Percentiles rank a stretch among this genome's conserved stretches.
These are phyloP conservation scores for Drosophila rufa DNA, from an alignment of 1,140 invertebrate species.

Conservation along the genomic window DNA sequence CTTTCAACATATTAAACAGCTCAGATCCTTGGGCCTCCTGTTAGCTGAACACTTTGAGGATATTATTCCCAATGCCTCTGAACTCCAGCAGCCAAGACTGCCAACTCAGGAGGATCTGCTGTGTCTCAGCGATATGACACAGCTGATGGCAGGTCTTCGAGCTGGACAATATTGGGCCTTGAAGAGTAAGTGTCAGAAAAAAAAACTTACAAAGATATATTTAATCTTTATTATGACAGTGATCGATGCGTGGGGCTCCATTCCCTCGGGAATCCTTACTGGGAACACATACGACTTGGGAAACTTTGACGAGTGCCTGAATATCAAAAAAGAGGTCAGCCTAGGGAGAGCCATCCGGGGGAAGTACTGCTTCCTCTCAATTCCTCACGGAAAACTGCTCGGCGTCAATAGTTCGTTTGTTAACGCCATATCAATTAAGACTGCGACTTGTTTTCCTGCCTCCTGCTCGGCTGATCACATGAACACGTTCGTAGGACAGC, in stretches of 20 bases:
- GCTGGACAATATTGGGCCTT: conserved; percentile 17
- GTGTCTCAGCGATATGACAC: conserved; percentile 15
- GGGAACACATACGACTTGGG: conserved; percentile 51
- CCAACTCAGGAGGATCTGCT: conserved; percentile 2
- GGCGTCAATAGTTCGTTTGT: neutral
- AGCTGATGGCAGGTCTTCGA: neutral
- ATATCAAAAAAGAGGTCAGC: conserved; percentile 7
- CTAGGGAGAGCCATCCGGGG: conserved; percentile 22
- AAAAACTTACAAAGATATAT: neutral
- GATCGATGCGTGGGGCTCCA: conserved; percentile 35
- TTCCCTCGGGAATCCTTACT: conserved; percentile 17
- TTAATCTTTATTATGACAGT: conserved; percentile 25
- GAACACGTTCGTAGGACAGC: conserved; percentile 3
- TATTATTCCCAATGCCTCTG: neutral
- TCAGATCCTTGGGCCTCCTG: conserved; percentile 18
- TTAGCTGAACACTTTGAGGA: conserved; percentile 20
- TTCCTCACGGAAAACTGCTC: neutral
- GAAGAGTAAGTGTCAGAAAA: conserved; percentile 26
- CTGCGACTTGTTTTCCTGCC: conserved; percentile 24
- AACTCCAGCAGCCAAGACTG: neutral
- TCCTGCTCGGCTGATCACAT: conserved; percentile 28
- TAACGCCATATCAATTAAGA: neutral
- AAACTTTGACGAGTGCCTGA: conserved; percentile 62
- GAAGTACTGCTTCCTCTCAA: conserved; percentile 46
- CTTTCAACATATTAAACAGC: conserved; percentile 4